These are phyloP conservation scores for Corynorhinus townsendii DNA, from an alignment of 2,113 vertebrate genomes.

Conservation along the genomic window DNA sequence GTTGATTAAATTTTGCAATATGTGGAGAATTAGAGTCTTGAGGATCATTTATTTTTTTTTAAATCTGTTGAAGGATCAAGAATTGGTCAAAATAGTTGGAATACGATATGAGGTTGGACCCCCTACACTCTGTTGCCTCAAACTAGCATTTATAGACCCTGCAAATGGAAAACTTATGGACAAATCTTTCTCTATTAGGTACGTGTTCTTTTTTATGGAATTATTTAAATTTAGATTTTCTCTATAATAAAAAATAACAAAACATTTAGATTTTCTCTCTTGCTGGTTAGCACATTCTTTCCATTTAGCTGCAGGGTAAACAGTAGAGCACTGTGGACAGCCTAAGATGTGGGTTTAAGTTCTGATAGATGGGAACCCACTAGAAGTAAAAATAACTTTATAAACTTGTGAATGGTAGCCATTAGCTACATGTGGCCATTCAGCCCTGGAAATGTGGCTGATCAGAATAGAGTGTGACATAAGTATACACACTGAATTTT, in stretches of 20 bases:
- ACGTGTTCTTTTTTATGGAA: slow-evolving; percentile 39
- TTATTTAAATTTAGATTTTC: not conserved
- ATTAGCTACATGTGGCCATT: not conserved
- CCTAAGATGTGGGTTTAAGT: not conserved
- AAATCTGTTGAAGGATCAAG: slow-evolving; percentile 89
- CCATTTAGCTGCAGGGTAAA: not conserved
- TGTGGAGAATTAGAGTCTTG: not conserved
- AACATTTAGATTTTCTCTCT: not conserved
- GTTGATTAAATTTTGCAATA: not conserved
- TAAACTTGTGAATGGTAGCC: not conserved
- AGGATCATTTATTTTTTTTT: slow-evolving; percentile 9
- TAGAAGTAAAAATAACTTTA: not conserved
- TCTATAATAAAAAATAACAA: not conserved
- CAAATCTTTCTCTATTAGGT: slow-evolving; percentile 96
- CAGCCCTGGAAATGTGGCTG: not conserved
- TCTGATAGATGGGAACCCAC: not conserved
- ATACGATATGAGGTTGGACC: slow-evolving; percentile 96
- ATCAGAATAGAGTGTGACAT: not conserved
- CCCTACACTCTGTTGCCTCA: slow-evolving; percentile 95
- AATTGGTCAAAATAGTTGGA: slow-evolving; percentile 97
- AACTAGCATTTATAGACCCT: slow-evolving; percentile 93
- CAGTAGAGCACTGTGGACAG: not conserved
- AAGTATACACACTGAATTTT: not conserved
- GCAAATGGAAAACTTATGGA: slow-evolving; percentile 90
- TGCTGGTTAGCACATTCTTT: not conserved